Evolutionary conservation across 2,888 invertebrate genomes (phyloP).

Genomic region (Cryptocephalus primarius): DNA sequence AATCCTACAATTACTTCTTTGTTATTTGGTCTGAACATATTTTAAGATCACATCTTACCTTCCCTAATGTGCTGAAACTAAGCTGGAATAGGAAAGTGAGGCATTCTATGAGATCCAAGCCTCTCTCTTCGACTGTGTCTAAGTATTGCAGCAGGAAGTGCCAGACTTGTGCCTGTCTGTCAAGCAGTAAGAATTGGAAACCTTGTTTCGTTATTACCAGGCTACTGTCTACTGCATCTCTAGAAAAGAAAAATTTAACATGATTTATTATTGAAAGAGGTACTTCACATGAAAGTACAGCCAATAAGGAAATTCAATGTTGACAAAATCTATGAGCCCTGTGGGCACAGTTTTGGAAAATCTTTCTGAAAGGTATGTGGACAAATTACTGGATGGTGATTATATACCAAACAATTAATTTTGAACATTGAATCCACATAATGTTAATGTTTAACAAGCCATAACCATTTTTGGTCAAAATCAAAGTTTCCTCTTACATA

Average conservation of each 20-base stretch:
- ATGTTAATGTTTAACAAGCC: too few species aligned
- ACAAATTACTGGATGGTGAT: too few species aligned
- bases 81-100: constrained; percentile 93
- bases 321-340: too few species aligned
- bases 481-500: too few species aligned
- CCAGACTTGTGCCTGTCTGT: constrained; percentile 93
- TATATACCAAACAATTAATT: too few species aligned
- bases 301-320: too few species aligned
- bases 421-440: too few species aligned
- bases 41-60: constrained; percentile 40
- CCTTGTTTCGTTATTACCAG: constrained; percentile 88
- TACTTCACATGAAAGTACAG: too few species aligned
- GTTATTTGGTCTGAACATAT: background rate
- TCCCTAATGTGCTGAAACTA: constrained; percentile 88
- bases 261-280: background rate
- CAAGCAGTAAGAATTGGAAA: constrained; percentile 91
- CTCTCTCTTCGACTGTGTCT: constrained; percentile 80
- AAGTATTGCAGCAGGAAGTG: constrained; percentile 93
- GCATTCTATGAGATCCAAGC: constrained; percentile 81
- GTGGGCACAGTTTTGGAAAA: too few species aligned
- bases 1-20: constrained; percentile 54
- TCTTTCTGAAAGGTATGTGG: too few species aligned
- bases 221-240: constrained; percentile 70
- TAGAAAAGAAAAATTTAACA: constrained; percentile 24
- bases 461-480: too few species aligned